Percentiles rank a stretch among this genome's conserved stretches.
These are phyloP conservation scores for Agrotis ipsilon DNA, from an alignment of 2,888 invertebrate species.

Conservation along the genomic window DNA sequence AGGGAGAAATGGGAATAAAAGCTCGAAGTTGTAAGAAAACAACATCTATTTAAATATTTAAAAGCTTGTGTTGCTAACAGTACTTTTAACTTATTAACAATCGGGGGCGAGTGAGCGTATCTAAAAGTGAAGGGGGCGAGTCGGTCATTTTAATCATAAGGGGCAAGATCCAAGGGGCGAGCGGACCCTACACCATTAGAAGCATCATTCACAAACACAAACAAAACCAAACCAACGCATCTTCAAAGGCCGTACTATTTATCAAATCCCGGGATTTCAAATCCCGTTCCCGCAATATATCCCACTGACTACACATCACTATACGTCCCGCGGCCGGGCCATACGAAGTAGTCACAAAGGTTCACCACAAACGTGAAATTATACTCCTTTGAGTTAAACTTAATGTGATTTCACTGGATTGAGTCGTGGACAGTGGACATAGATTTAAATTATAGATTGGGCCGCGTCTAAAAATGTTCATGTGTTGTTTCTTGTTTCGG, in stretches of 20 bases:
- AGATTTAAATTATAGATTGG: background rate
- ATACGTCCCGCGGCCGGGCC: slow-evolving; percentile 33
- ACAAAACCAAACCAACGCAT: slow-evolving; percentile 23
- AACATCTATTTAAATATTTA: no score
- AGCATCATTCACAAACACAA: slow-evolving; percentile 21
- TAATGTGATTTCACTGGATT: slow-evolving; percentile 56
- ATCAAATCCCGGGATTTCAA: slow-evolving; percentile 32
- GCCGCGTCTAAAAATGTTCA: rapidly evolving
- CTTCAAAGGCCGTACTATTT: slow-evolving; percentile 37
- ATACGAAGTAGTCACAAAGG: slow-evolving; percentile 51
- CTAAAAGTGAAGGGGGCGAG: no score
- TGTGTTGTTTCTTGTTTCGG: background rate
- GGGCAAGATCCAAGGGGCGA: no score
- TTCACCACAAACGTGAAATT: slow-evolving; percentile 61
- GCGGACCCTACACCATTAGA: no score
- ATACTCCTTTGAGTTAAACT: slow-evolving; percentile 64
- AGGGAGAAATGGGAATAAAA: no score
- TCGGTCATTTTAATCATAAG: no score
- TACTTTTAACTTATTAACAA: no score
- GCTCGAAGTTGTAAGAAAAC: no score
- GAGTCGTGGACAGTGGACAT: slow-evolving; percentile 3
- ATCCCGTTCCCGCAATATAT: slow-evolving; percentile 43
- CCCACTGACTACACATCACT: slow-evolving; percentile 36
- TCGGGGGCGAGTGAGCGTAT: no score
- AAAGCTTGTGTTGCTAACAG: no score